Base-by-base conservation (phyloP, 2,888 invertebrate species). In the Dicycla oo region DNA sequence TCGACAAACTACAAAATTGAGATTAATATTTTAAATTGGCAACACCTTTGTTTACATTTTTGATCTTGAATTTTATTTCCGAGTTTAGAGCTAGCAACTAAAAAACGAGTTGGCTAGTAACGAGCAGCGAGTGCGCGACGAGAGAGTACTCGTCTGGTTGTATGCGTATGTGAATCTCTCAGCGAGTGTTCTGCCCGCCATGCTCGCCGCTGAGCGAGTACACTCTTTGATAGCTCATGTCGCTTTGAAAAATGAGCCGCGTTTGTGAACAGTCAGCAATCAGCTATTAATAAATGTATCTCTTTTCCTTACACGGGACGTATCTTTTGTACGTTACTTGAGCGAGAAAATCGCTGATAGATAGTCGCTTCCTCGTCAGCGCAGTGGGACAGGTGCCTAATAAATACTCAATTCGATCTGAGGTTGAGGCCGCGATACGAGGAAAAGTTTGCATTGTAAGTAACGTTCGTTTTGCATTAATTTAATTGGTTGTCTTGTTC, bases 381-480 rank as follows among this genome's bases (percentile, higher is more conserved):
- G 20, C n/a, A n/a, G 8, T 34, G 2, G 8, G 15, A 18, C 8
- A 23, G 3, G 8, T 5, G 58, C 23, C 38, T 10, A 86, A 86
- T 89, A 83, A 84, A 84, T 85, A 87, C 83, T 85, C 85, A 83
- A 88, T 89, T 87, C 73, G 56, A 70, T 75, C 70, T 71, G 65
- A 78, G 71, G 69, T 77, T 80, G 58, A 10, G 69, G 23, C 73
- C 64, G 63, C 65, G 74, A 57, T 58, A 68, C 61, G 54, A 70
- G 64, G 61, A 78, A 79, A 81, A 60, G 57, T 81, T 69, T n/a
- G 13, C 30, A 20, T 53, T 58, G 15, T 30, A 23, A 47, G 60
- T 60, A 45, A 74, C 43, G 65, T 65, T 64, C 34, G 56, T 82
- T 73, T 69, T 70, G 70, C 56, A 78, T 75, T 69, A 18, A 58